phyloP scores from a whole-genome alignment of 2,113 vertebrate genomes.

The Gavia stellata region DNA sequence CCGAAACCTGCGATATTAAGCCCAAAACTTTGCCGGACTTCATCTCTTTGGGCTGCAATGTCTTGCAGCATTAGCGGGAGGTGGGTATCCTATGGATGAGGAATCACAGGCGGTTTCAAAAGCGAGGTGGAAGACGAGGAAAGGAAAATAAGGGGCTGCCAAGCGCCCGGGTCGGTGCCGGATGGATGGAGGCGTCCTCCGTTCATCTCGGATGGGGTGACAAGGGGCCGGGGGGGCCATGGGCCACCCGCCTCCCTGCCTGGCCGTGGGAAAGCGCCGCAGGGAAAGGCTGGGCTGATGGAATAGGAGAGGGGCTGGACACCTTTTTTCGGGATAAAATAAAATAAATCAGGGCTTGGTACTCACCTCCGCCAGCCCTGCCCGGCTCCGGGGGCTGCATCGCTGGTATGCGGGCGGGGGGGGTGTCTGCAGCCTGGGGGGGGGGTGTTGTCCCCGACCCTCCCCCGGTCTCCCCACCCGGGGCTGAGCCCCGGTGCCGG shows the following conservation, averaged over 20 bases:
- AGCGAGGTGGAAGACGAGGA: neutral
- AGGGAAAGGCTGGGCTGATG: neutral
- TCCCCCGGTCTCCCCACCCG: neutral
- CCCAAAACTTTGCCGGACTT: constrained; percentile 39
- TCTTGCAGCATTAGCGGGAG: neutral
- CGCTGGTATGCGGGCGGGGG: neutral
- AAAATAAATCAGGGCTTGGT: neutral
- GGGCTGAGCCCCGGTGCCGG: neutral
- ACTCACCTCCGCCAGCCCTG: neutral
- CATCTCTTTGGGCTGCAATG: neutral
- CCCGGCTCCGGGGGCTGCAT: neutral
- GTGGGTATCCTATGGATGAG: neutral
- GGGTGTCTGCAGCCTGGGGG: neutral
- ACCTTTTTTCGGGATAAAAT: neutral
- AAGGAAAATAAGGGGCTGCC: neutral
- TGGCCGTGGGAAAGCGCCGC: neutral
- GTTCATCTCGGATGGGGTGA: neutral
- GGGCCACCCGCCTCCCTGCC: neutral
- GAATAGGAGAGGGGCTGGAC: accelerated
- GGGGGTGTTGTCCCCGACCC: neutral
- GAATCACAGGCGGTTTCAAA: neutral
- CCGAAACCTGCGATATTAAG: neutral
- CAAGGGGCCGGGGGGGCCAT: accelerated
- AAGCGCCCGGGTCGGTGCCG: neutral
- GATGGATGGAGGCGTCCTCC: neutral